Evolutionary conservation across 2,888 invertebrate genomes (phyloP), one percentile per base, ranked within the genome.

Genomic region (Hermaeophaga mercurialis): DNA sequence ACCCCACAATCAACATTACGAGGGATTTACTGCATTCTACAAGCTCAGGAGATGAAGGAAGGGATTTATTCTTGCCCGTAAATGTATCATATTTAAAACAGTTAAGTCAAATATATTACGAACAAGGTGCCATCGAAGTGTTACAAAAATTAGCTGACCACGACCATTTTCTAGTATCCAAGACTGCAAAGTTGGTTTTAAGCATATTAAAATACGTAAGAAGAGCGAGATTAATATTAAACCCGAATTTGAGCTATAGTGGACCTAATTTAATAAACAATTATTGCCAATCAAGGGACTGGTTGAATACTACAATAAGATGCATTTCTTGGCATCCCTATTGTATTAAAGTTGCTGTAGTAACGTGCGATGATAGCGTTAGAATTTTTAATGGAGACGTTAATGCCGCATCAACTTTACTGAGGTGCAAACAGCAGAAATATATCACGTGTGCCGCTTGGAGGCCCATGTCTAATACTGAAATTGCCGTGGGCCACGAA

Each of bases 321-420:
- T 90, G 85, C 64, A 80, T 95, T 59, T 85, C 88, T 0, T 96
- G 96, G 96, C 95, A 96, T 80, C 90, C 90, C 0, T 89, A 92
- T 74, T 84, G 85, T 41, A 83, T 86, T 1, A 91, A 91, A 78
- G 82, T 95, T 62, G 95, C 96, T 4, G 84, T 96, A n/a, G 94
- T 89, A 0, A 86, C 91, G 1, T 81, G 85, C 3, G 95, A 96
- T 78, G 95, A 96, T 75, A 86, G 89, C 64, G 88, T 96, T 8
- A 82, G 90, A 56, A 85, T 96, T 58, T 91, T 88, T 71, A 84
- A 84, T 58, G 79, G 82, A 65, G 84, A 83, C 36, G 59, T 58
- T n/a, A 63, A 55, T n/a, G 82, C 81, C 66, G 80, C 87, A 9
- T 84, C 85, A 0, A 88, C 89, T 0, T 46, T 71, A n/a, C 79